A percentile compares a stretch with the other conserved stretches of the same genome.
Conservation (phyloP, 1,140 invertebrate species). For the Camponotus pennsylvanicus region DNA sequence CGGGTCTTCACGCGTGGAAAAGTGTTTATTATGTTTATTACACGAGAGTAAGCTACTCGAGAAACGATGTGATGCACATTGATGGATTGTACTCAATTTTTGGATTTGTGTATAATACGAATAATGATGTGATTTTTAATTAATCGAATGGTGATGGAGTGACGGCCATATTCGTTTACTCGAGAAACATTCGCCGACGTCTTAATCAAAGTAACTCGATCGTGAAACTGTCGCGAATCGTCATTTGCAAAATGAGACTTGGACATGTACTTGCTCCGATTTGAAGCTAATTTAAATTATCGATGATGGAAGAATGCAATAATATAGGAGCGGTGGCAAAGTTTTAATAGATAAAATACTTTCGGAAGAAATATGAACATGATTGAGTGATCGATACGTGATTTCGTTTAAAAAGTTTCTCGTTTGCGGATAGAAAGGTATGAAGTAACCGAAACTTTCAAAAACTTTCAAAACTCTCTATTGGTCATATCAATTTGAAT, state of each 20-base stretch:
- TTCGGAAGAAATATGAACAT: slow-evolving; percentile 26
- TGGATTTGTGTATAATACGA: not conserved
- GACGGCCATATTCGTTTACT: not conserved
- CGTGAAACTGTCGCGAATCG: slow-evolving; percentile 7
- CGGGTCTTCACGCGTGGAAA: not conserved
- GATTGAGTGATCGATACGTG: slow-evolving; percentile 41
- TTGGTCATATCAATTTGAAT: not conserved
- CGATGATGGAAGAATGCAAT: slow-evolving; percentile 1
- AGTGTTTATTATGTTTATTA: slow-evolving; percentile 13
- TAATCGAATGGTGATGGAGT: not conserved
- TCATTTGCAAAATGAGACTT: not conserved
- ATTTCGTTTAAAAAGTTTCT: not conserved
- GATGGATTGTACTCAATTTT: slow-evolving; percentile 9
- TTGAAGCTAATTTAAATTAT: slow-evolving; percentile 16
- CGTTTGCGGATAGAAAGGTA: not conserved
- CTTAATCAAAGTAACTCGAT: not conserved
- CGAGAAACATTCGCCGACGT: slow-evolving; percentile 7
- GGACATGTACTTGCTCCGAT: not conserved
- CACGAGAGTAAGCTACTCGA: not conserved
- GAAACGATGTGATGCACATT: not conserved
- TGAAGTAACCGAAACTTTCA: slow-evolving; percentile 7
- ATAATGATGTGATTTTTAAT: slow-evolving; percentile 20
- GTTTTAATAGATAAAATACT: slow-evolving; percentile 40
- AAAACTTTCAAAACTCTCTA: not conserved
- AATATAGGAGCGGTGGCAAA: slow-evolving; percentile 37